Conservation (phyloP, 2,888 invertebrate species). For the Epinotia brunnichana region DNA sequence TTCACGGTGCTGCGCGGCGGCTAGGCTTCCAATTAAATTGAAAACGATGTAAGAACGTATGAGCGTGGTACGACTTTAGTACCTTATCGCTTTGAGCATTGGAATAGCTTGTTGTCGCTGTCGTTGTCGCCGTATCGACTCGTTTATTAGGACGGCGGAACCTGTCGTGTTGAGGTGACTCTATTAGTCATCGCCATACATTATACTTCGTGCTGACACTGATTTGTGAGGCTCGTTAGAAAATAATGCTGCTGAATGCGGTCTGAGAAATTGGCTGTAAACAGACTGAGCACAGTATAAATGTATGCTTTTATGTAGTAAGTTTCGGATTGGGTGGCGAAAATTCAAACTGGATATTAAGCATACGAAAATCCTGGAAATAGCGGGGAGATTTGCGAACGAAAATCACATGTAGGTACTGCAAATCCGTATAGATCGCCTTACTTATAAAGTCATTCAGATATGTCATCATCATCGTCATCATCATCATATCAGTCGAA, state of each 20-base stretch:
- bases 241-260: conserved; percentile 36
- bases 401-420: too few relatives aligned
- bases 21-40: conserved; percentile 28
- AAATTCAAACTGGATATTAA: neutral
- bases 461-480: too few relatives aligned
- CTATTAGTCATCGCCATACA: conserved; percentile 64
- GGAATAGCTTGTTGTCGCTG: conserved; percentile 54
- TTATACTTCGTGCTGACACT: conserved; percentile 41
- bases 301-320: conserved; percentile 4
- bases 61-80: conserved; percentile 4
- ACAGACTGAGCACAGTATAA: too few relatives aligned
- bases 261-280: conserved; percentile 33
- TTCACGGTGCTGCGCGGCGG: conserved; percentile 69
- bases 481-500: too few relatives aligned
- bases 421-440: too few relatives aligned
- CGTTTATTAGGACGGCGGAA: conserved; percentile 78
- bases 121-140: conserved; percentile 67
- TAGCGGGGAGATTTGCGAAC: too few relatives aligned
- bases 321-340: neutral
- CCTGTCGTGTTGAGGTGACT: conserved; percentile 73
- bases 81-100: conserved; percentile 5
- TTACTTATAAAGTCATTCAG: too few relatives aligned
- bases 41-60: conserved; percentile 19
- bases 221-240: conserved; percentile 42
- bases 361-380: neutral